phyloP scores from a whole-genome alignment of 2,797 vertebrate species.

The Hydrophis major region DNA sequence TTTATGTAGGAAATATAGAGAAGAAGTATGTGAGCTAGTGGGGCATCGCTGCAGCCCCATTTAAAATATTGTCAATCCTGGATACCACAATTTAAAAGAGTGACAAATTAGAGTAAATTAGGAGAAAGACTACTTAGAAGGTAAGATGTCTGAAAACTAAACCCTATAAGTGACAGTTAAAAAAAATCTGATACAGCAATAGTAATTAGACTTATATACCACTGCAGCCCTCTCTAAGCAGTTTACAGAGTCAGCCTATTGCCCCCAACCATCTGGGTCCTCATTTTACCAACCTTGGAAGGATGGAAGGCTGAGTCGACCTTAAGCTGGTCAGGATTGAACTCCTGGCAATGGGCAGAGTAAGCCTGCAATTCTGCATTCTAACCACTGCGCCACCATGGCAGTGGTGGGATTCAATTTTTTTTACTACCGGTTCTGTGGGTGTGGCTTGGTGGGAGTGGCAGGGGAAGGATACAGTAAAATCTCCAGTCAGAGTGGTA shows the following conservation, averaged over 20 bases:
- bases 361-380: not conserved
- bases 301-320: not conserved
- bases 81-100: not conserved
- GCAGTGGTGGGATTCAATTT: too few relatives aligned
- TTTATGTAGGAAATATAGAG: not conserved
- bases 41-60: not conserved
- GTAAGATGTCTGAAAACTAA: not conserved
- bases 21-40: not conserved
- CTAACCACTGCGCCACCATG: not conserved
- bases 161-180: not conserved
- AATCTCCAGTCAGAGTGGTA: too few relatives aligned
- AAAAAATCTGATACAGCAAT: not conserved
- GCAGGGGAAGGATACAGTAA: too few relatives aligned
- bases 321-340: not conserved
- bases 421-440: too few relatives aligned
- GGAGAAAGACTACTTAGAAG: not conserved
- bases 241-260: not conserved
- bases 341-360: not conserved
- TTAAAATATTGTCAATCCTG: not conserved
- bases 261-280: not conserved
- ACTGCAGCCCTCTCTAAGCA: not conserved
- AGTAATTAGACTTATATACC: not conserved
- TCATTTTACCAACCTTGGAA: not conserved
- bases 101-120: not conserved
- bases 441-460: too few relatives aligned